These are phyloP conservation scores for Drosophila rellima DNA, from an alignment of 2,888 invertebrate genomes.

Conservation along the genomic window DNA sequence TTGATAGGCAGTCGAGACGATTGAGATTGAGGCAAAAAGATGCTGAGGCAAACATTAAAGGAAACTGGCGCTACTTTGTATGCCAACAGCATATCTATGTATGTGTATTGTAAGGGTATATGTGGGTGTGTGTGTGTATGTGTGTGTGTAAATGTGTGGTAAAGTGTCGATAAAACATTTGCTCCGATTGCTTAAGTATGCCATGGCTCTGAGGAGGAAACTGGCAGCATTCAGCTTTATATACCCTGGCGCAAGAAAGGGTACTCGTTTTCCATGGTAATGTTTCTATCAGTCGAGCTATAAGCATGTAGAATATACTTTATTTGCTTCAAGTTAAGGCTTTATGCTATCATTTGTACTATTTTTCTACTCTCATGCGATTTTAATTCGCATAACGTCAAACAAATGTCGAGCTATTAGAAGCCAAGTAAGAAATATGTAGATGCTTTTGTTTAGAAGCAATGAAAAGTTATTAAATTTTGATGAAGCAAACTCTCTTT, in stretches of 20 bases:
- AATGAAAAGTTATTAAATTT: not conserved
- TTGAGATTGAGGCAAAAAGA: conserved; percentile 58
- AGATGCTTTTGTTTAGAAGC: not conserved
- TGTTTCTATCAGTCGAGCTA: conserved; percentile 37
- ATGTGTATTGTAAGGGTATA: not conserved
- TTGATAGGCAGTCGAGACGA: conserved; percentile 69
- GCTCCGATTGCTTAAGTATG: conserved; percentile 77
- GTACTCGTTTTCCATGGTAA: conserved; percentile 35
- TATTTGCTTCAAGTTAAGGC: conserved; percentile 28
- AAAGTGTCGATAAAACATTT: conserved; percentile 79
- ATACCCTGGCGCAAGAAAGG: conserved; percentile 45
- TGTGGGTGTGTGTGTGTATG: not conserved
- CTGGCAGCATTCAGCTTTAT: conserved; percentile 47
- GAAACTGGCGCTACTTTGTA: conserved; percentile 75
- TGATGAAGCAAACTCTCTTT: not conserved
- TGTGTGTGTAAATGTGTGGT: conserved; percentile 54
- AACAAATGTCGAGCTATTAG: not conserved
- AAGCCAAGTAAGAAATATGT: not conserved
- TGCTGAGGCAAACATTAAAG: conserved; percentile 38
- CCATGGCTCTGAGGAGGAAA: conserved; percentile 46
- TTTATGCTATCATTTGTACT: not conserved
- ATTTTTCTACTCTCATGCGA: not conserved
- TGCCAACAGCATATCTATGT: conserved; percentile 46
- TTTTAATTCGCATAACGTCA: not conserved
- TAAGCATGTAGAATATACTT: conserved; percentile 38